A percentile compares a stretch with the other conserved stretches of the same genome.
phyloP scores from a whole-genome alignment of 2,113 vertebrate species.

The Myrmecobius fasciatus region DNA sequence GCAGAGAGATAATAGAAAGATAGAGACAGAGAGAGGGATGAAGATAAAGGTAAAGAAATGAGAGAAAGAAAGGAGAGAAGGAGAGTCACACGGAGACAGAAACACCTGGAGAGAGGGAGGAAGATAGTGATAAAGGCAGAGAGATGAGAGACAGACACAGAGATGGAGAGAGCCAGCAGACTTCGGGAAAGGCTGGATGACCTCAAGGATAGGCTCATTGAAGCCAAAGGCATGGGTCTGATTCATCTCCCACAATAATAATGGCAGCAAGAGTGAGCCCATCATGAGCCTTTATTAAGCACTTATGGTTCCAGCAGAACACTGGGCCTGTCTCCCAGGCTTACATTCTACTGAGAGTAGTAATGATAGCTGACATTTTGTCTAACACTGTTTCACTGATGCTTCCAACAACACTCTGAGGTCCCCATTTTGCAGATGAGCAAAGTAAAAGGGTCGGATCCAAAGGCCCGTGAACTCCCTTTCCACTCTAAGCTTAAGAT shows the following conservation, averaged over 20 bases:
- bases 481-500: background rate
- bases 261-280: background rate
- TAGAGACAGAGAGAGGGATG: too few relatives aligned
- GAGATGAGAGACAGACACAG: too few relatives aligned
- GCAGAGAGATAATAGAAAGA: too few relatives aligned
- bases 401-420: slow-evolving; percentile 70
- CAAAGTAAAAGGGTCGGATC: background rate
- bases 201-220: background rate
- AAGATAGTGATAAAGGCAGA: background rate
- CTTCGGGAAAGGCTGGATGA: background rate
- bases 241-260: background rate
- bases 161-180: background rate
- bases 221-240: background rate
- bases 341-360: background rate
- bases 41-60: too few relatives aligned
- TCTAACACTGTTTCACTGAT: slow-evolving; percentile 73
- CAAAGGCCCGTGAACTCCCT: background rate
- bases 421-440: slow-evolving; percentile 48
- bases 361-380: background rate
- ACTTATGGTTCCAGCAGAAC: background rate
- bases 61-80: too few relatives aligned
- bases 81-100: too few relatives aligned
- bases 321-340: background rate
- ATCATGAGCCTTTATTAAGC: background rate
- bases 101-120: too few relatives aligned